phyloP scores from a whole-genome alignment of 2,888 invertebrate species.

The Phengaris alcon region DNA sequence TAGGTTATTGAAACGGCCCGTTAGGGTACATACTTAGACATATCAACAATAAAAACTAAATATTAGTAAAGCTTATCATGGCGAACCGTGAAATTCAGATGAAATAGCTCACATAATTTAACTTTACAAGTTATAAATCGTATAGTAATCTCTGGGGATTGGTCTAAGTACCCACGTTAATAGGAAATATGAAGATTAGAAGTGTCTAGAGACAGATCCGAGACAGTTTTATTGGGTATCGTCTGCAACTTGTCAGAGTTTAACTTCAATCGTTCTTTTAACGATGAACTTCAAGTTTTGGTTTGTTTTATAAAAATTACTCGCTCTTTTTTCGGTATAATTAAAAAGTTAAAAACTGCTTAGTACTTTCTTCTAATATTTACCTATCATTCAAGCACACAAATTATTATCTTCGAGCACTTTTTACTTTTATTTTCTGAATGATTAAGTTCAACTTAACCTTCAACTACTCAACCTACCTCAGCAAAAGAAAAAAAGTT shows the following conservation, averaged over 20 bases:
- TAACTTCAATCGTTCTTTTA: constrained; percentile 8
- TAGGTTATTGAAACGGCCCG: too few relatives aligned
- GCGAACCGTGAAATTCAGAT: background rate
- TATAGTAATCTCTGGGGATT: constrained; percentile 24
- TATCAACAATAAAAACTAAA: too few relatives aligned
- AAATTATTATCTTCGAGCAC: background rate
- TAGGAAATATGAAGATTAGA: constrained; percentile 23
- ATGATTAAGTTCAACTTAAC: background rate
- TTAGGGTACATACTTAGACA: too few relatives aligned
- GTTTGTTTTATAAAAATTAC: too few relatives aligned
- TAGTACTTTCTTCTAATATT: background rate
- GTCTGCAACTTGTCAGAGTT: constrained; percentile 17
- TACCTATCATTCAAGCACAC: background rate
- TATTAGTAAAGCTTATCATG: background rate
- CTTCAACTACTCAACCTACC: background rate
- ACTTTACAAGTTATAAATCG: background rate
- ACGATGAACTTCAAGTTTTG: background rate
- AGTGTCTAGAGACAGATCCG: constrained; percentile 9
- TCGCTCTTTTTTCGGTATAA: too few relatives aligned
- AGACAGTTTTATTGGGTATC: constrained; percentile 21
- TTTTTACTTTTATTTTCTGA: background rate
- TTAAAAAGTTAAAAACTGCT: background rate
- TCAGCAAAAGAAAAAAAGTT: background rate
- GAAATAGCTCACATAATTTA: background rate
- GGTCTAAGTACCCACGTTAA: constrained; percentile 27